Percentiles rank a stretch among this genome's conserved stretches.
phyloP scores from a whole-genome alignment of 2,797 vertebrate genomes.

The Mormyrops boulengeri region DNA sequence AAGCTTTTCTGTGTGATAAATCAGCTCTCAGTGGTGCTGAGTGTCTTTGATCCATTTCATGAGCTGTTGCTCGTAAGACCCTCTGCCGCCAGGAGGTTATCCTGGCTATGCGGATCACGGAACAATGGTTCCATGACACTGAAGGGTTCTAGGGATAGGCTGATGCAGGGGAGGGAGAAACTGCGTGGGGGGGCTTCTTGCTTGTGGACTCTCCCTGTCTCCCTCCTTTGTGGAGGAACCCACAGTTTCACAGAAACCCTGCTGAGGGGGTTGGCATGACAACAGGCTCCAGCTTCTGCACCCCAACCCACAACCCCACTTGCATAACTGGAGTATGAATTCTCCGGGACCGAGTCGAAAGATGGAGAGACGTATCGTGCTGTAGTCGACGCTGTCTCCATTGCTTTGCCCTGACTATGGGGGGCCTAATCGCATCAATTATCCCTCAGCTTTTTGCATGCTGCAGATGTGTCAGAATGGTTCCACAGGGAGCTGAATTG shows the following conservation, averaged over 20 bases:
- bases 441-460: neutral
- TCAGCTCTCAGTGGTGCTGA: neutral
- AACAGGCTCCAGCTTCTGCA: slow-evolving; percentile 24
- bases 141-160: neutral
- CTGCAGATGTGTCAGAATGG: neutral
- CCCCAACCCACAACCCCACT: slow-evolving; percentile 20
- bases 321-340: slow-evolving; percentile 32
- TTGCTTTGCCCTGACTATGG: slow-evolving; percentile 23
- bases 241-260: slow-evolving; percentile 20
- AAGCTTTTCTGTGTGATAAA: neutral
- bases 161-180: neutral
- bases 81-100: neutral
- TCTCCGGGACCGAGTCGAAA: slow-evolving; percentile 27
- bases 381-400: neutral
- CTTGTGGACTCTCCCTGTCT: neutral
- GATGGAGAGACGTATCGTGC: neutral
- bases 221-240: neutral
- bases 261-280: slow-evolving; percentile 38
- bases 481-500: neutral
- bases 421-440: slow-evolving; percentile 2
- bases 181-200: neutral
- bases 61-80: neutral
- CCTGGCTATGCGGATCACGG: neutral
- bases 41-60: neutral
- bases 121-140: neutral